Evolutionary conservation across 2,113 vertebrate genomes (phyloP).

Genomic region (Psilopsiagon aurifrons): DNA sequence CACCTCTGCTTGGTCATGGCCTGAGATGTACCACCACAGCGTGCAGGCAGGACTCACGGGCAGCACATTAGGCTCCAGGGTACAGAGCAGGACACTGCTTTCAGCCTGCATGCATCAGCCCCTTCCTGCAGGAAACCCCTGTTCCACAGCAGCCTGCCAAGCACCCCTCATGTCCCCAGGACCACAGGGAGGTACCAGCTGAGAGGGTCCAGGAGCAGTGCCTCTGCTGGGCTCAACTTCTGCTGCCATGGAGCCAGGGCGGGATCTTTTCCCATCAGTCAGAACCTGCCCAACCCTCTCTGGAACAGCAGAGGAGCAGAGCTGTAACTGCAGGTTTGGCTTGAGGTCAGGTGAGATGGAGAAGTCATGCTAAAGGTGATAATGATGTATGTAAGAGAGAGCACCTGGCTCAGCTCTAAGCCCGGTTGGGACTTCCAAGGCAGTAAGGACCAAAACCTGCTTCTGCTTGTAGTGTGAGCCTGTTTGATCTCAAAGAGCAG

Average conservation of each 20-base stretch:
- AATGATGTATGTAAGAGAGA: neutral
- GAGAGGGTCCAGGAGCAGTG: accelerated
- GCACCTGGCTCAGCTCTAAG: neutral
- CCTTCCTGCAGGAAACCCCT: neutral
- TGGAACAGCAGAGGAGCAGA: neutral
- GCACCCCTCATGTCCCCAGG: accelerated
- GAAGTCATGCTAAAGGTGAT: neutral
- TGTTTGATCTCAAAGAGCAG: neutral
- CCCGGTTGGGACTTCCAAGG: neutral
- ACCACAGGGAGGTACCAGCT: neutral
- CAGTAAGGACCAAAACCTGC: neutral
- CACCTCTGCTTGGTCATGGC: neutral
- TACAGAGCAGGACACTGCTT: neutral
- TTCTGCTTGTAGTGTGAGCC: neutral
- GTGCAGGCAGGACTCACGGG: neutral
- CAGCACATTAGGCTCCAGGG: neutral
- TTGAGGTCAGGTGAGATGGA: neutral
- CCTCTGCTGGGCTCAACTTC: neutral
- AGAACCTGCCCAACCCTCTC: neutral
- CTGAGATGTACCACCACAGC: neutral
- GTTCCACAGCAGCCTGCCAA: neutral
- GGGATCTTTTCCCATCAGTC: neutral
- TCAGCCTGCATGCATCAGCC: neutral
- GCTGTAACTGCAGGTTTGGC: neutral
- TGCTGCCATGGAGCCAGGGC: neutral